Evolutionary conservation across 2,888 invertebrate species (phyloP), one percentile per base, ranked within the genome.

Genomic region (Corbicula japonica): DNA sequence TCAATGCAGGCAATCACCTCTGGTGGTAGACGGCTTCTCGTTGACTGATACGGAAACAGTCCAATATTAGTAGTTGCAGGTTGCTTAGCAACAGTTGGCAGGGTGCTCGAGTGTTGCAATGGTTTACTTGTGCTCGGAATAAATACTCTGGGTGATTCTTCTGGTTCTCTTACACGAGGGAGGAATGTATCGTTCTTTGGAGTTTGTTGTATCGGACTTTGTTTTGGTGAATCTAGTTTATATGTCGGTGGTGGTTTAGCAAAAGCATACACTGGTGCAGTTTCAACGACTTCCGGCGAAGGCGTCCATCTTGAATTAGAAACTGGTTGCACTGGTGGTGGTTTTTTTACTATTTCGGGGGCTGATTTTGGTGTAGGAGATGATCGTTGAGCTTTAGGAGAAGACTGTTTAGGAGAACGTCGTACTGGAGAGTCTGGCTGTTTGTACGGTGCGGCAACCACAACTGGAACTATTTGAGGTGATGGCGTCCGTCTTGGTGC

Each of bases 1-100:
- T 77, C 76, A 12, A 77, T 68, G 30, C 72, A 66, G 12, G 66
- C 66, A 35, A 35, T 72, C 18, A 77, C 50, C 56, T 77, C 76
- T 26, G 76, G 76, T 23, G 76, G 76, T 26, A 77, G 72, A 15
- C 38, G 26, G 35, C 60, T 38, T 28, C 32, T 48, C 10, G 52
- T 15, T 12, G 35, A 10, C 15, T n/a, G 18, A 18, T 52, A 46
- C 2, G 61, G 62, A 44, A 48, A 63, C 60, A 23, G 8, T 4
- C n/a, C 41, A 4, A 12, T n/a, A n/a, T n/a, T n/a, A n/a, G n/a
- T n/a, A n/a, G n/a, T 28, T 32, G 32, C 26, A 34, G 6, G 4
- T n/a, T n/a, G n/a, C n/a, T n/a, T n/a, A n/a, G n/a, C n/a, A n/a
- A n/a, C n/a, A n/a, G n/a, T n/a, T n/a, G n/a, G n/a, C n/a, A n/a